Percentiles rank a stretch among this genome's conserved stretches.
These are phyloP conservation scores for Amphilophus citrinellus DNA, from an alignment of 2,113 vertebrate genomes.

Conservation along the genomic window DNA sequence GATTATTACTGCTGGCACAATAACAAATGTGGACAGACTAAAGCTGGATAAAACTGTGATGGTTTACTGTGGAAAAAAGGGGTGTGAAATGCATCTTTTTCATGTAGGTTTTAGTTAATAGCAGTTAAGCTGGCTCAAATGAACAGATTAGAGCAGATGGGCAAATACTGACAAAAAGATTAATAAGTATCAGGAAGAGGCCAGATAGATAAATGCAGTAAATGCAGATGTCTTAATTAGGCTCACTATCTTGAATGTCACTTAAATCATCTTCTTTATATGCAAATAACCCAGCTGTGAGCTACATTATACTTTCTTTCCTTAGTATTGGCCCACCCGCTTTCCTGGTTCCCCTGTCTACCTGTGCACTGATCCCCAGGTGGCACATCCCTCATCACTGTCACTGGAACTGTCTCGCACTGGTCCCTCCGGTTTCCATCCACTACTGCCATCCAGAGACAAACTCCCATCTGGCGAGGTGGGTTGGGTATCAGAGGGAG, in stretches of 20 bases:
- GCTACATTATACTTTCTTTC: neutral
- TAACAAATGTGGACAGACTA: constrained; percentile 17
- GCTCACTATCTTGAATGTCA: neutral
- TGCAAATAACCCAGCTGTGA: neutral
- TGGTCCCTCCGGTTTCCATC: constrained; percentile 44
- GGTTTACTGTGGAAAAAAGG: neutral
- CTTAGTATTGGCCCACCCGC: neutral
- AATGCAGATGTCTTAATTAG: neutral
- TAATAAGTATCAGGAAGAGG: neutral
- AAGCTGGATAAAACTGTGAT: constrained; percentile 11
- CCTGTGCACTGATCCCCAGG: constrained; percentile 80
- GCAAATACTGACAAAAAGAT: neutral
- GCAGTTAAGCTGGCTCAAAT: neutral
- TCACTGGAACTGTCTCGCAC: constrained; percentile 68
- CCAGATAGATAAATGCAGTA: neutral
- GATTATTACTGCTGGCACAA: constrained; percentile 34
- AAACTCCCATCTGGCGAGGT: constrained; percentile 84
- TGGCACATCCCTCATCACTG: constrained; percentile 72
- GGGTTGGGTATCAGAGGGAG: constrained; percentile 85
- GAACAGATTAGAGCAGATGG: neutral
- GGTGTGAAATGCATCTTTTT: constrained; percentile 5
- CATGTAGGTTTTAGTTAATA: neutral
- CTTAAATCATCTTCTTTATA: neutral
- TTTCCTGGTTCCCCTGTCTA: constrained; percentile 20
- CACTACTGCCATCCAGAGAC: constrained; percentile 52